These are phyloP conservation scores for Pristionchus maxplancki DNA, from an alignment of 2,888 invertebrate species.

Conservation along the genomic window DNA sequence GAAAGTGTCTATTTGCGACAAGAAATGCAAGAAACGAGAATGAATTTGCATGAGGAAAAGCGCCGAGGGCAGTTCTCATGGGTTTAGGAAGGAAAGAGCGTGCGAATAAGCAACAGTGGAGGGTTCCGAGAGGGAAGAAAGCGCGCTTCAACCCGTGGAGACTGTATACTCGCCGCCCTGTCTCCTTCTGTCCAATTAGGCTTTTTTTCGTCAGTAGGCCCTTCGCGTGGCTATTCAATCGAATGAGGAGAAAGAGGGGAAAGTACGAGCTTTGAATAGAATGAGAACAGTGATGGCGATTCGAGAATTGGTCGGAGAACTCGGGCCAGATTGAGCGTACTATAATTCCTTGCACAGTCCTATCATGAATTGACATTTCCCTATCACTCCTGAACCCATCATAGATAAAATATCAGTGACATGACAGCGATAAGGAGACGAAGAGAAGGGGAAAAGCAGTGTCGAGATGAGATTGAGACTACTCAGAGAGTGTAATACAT, in stretches of 20 bases:
- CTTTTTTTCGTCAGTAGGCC: neutral
- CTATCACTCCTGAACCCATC: no score
- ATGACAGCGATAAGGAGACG: neutral
- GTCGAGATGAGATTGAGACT: neutral
- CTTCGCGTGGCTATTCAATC: neutral
- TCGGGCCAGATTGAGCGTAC: no score
- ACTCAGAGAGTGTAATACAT: constrained; percentile 41
- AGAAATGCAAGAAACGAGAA: neutral
- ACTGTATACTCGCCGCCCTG: neutral
- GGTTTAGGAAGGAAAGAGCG: neutral
- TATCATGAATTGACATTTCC: no score
- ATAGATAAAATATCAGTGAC: no score
- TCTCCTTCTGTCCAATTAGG: constrained; percentile 1
- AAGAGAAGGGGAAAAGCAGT: neutral
- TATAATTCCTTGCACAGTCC: no score
- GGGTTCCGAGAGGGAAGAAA: neutral
- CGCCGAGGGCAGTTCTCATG: neutral
- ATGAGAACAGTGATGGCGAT: neutral
- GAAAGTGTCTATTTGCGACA: neutral
- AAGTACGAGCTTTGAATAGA: neutral
- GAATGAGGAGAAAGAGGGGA: neutral
- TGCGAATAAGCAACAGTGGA: neutral
- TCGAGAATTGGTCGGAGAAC: no score
- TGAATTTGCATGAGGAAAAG: neutral
- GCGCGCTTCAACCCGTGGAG: neutral